phyloP scores from a whole-genome alignment of 2,113 vertebrate genomes.

The Poecilia latipinna region DNA sequence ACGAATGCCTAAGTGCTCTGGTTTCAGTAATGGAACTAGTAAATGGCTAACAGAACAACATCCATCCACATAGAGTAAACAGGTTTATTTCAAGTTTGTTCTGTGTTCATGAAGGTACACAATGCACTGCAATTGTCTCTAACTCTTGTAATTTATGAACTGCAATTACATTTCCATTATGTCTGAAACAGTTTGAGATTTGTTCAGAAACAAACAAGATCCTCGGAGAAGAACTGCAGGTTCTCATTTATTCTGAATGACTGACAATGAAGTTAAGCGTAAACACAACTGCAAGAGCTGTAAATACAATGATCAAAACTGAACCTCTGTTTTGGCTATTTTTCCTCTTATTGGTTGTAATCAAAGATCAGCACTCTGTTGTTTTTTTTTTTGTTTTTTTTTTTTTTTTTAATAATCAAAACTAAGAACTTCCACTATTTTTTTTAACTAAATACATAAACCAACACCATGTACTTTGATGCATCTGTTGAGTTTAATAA shows the following conservation, averaged over 20 bases:
- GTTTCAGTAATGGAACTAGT: neutral
- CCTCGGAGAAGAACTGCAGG: neutral
- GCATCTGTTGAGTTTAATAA: neutral
- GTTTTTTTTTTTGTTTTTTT: neutral
- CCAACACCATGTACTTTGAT: neutral
- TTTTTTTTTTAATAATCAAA: neutral
- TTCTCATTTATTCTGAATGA: neutral
- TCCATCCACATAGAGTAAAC: neutral
- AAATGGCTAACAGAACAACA: conserved; percentile 10
- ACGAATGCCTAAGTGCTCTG: neutral
- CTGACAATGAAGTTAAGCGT: neutral
- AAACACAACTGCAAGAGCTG: neutral
- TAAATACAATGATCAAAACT: neutral
- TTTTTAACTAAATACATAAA: neutral
- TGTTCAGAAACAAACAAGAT: conserved; percentile 17
- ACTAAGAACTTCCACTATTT: neutral
- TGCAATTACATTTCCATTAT: conserved; percentile 16
- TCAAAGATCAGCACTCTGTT: neutral
- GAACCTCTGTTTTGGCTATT: neutral
- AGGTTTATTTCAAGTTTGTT: conserved; percentile 7
- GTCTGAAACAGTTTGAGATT: neutral
- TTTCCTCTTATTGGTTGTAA: neutral
- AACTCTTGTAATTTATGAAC: conserved; percentile 20
- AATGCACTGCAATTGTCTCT: neutral
- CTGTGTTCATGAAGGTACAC: neutral